These are phyloP conservation scores for Acipenser transmontanus DNA, from an alignment of 2,797 vertebrate species.

Conservation along the genomic window DNA sequence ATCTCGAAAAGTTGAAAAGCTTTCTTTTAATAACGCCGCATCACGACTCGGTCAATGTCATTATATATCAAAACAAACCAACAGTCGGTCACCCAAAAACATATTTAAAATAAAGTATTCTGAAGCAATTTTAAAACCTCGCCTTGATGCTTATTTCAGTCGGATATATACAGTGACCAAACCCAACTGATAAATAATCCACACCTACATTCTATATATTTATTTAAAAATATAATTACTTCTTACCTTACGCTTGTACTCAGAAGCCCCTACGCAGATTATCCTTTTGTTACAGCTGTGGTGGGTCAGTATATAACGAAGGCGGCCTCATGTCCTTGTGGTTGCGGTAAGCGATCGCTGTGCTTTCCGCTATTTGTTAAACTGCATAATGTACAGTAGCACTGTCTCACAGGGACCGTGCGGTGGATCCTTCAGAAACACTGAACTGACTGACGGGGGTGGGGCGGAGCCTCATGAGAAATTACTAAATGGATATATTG, in stretches of 20 bases:
- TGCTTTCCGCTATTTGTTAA: conserved; percentile 20
- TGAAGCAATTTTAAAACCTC: too few species aligned
- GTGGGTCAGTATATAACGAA: conserved; percentile 19
- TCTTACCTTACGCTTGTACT: conserved; percentile 22
- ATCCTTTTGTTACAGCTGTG: conserved; percentile 10
- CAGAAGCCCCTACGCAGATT: conserved; percentile 8
- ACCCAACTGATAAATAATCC: too few species aligned
- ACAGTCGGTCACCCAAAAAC: too few species aligned
- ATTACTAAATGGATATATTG: conserved; percentile 7
- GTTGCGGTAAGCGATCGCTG: conserved; percentile 9
- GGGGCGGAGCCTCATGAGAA: conserved; percentile 17
- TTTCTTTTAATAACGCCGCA: too few species aligned
- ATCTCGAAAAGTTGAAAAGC: too few species aligned
- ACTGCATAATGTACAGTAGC: neutral
- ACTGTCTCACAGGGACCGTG: neutral
- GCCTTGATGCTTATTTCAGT: too few species aligned
- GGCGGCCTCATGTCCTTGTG: conserved; percentile 29
- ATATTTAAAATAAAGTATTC: too few species aligned
- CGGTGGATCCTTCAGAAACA: conserved; percentile 12
- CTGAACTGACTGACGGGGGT: conserved; percentile 8
- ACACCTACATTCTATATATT: too few species aligned
- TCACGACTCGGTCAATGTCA: too few species aligned
- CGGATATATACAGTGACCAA: too few species aligned
- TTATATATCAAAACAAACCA: too few species aligned
- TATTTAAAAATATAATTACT: too few species aligned